Conservation (phyloP, 2,797 vertebrate species). For the Myotis pilosus region DNA sequence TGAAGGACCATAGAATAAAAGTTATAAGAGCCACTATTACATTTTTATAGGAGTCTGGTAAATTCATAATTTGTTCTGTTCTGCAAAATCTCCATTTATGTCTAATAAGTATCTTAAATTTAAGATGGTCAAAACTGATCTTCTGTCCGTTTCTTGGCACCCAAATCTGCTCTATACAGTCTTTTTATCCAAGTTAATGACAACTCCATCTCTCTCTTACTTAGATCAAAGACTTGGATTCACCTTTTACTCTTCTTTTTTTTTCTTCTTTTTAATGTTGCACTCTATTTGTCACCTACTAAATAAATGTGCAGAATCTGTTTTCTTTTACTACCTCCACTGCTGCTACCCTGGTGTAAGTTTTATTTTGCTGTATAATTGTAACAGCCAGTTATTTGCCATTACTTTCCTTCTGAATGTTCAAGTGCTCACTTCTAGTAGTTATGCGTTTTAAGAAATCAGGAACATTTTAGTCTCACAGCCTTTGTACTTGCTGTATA, state of each 20-base stretch:
- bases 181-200: background rate
- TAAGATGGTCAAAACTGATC: background rate
- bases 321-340: background rate
- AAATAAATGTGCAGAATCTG: background rate
- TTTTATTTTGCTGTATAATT: constrained; percentile 6
- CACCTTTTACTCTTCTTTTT: background rate
- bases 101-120: background rate
- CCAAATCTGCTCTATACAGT: background rate
- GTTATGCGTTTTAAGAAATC: background rate
- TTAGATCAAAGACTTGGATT: background rate
- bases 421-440: background rate
- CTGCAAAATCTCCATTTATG: background rate
- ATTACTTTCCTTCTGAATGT: background rate
- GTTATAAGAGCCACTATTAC: background rate
- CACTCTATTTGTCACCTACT: background rate
- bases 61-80: background rate
- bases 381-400: background rate
- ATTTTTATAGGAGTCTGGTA: background rate
- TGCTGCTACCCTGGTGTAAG: background rate
- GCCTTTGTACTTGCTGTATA: background rate
- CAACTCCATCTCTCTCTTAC: background rate
- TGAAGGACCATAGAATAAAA: background rate
- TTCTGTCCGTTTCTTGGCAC: background rate
- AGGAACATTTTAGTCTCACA: background rate
- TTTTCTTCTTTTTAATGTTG: background rate